phyloP scores from a whole-genome alignment of 30 jellyfish, hydroid and myxozoan genomes.

The Hydractinia echinata region DNA sequence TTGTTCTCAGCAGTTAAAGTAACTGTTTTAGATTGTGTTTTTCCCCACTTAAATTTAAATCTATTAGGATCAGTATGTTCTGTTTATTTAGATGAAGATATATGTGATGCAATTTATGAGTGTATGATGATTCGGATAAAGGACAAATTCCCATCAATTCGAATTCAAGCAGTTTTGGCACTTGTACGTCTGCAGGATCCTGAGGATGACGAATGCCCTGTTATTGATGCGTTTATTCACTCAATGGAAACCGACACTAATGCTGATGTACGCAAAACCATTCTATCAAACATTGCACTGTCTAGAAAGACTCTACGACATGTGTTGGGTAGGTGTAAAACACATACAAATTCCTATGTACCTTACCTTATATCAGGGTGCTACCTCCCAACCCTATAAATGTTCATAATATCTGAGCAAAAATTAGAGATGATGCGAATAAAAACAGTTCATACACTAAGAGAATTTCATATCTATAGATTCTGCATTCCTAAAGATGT shows the following conservation, averaged over 20 bases:
- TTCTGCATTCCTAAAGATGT: no score
- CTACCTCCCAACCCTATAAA: no score
- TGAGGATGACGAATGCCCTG: slow-evolving; percentile 83
- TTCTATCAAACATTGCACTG: slow-evolving; percentile 67
- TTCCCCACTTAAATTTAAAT: background rate
- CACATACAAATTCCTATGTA: no score
- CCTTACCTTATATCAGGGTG: no score
- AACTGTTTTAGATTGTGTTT: background rate
- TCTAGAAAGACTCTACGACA: slow-evolving; percentile 58
- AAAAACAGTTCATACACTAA: no score
- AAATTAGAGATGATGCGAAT: no score
- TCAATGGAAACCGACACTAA: slow-evolving; percentile 70
- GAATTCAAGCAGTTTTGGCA: slow-evolving; percentile 88
- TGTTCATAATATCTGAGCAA: no score
- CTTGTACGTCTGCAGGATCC: slow-evolving; percentile 82
- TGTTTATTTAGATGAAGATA: slow-evolving; percentile 52
- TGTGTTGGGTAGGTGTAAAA: slow-evolving; percentile 45
- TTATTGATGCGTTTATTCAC: slow-evolving; percentile 69
- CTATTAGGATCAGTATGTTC: background rate
- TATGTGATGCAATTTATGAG: slow-evolving; percentile 69
- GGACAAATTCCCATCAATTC: slow-evolving; percentile 73
- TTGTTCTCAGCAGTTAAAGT: no score
- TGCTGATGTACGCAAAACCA: slow-evolving; percentile 89
- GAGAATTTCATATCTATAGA: no score
- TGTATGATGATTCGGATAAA: slow-evolving; percentile 85